Percentiles rank a stretch among this genome's conserved stretches.
These are phyloP conservation scores for Salvelinus fontinalis DNA, from an alignment of 2,113 vertebrate genomes.

Conservation along the genomic window DNA sequence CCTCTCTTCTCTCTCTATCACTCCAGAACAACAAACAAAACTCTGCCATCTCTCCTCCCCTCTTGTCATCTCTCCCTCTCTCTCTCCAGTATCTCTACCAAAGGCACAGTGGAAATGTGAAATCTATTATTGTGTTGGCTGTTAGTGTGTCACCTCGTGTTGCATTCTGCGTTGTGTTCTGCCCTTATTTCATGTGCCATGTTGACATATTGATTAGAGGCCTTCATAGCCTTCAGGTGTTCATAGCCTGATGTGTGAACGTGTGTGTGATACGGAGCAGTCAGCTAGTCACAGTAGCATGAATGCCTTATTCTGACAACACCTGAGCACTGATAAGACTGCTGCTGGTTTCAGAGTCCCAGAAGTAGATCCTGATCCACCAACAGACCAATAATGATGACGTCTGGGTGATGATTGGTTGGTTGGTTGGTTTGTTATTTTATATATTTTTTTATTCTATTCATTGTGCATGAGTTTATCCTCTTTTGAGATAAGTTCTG, in stretches of 20 bases:
- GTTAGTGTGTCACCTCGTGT: not conserved
- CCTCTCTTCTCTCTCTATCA: slow-evolving; percentile 16
- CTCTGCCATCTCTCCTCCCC: slow-evolving; percentile 11
- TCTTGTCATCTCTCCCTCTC: slow-evolving; percentile 30
- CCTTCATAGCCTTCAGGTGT: slow-evolving; percentile 18
- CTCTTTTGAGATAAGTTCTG: too few relatives aligned
- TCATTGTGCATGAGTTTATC: too few relatives aligned
- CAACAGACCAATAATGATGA: too few relatives aligned
- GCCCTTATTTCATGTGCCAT: not conserved
- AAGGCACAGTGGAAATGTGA: slow-evolving; percentile 3
- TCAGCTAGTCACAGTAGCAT: slow-evolving; percentile 29
- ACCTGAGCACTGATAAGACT: not conserved
- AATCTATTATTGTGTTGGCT: not conserved
- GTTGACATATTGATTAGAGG: slow-evolving; percentile 34
- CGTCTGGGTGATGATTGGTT: too few relatives aligned
- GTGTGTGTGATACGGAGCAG: slow-evolving; percentile 25
- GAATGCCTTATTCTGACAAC: slow-evolving; percentile 16
- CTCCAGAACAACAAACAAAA: not conserved
- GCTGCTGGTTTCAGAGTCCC: not conserved
- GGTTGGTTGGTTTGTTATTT: too few relatives aligned
- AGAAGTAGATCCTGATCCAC: slow-evolving; percentile 10
- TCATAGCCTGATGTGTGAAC: not conserved
- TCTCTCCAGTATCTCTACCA: not conserved
- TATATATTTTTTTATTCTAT: too few relatives aligned
- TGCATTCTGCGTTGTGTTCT: not conserved